A percentile compares a stretch with the other conserved stretches of the same genome.
These are phyloP conservation scores for Prinia subflava DNA, from an alignment of 2,113 vertebrate species.

Conservation along the genomic window DNA sequence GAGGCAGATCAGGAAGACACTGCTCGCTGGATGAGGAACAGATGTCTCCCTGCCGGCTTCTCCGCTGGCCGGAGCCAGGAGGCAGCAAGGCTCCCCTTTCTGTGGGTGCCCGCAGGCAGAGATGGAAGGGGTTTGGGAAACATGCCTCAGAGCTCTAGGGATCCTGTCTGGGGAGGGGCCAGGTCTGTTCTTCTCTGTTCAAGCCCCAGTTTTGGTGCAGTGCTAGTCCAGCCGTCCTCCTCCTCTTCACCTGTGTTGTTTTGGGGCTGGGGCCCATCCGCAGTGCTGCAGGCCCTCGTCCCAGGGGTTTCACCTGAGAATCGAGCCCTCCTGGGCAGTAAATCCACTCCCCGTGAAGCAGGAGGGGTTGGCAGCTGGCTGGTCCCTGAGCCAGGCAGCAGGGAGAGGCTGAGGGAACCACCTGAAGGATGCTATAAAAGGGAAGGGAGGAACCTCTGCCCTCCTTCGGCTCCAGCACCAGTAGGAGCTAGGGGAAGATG, in stretches of 20 bases:
- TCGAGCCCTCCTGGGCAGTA: background rate
- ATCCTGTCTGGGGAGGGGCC: background rate
- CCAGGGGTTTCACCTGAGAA: background rate
- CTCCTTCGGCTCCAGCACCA: rapidly evolving
- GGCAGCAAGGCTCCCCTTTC: background rate
- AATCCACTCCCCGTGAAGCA: background rate
- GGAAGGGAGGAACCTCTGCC: rapidly evolving
- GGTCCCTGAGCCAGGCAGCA: background rate
- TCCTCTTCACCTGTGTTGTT: background rate
- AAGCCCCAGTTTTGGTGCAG: background rate
- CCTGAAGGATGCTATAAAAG: background rate
- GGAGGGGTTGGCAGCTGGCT: background rate
- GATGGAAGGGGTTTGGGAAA: background rate
- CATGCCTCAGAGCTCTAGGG: background rate
- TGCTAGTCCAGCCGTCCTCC: background rate
- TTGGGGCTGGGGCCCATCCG: rapidly evolving
- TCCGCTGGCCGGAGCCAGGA: background rate
- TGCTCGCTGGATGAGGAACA: conserved; percentile 64
- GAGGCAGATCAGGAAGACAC: conserved; percentile 70
- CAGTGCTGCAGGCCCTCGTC: background rate
- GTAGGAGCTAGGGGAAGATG: rapidly evolving
- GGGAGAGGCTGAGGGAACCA: background rate
- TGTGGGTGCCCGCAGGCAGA: background rate
- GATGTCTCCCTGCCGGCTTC: conserved; percentile 41
- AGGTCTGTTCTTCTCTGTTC: background rate